Evolutionary conservation across 2,113 vertebrate species (phyloP), one percentile per base, ranked within the genome.

Genomic region (Petromus typicus): DNA sequence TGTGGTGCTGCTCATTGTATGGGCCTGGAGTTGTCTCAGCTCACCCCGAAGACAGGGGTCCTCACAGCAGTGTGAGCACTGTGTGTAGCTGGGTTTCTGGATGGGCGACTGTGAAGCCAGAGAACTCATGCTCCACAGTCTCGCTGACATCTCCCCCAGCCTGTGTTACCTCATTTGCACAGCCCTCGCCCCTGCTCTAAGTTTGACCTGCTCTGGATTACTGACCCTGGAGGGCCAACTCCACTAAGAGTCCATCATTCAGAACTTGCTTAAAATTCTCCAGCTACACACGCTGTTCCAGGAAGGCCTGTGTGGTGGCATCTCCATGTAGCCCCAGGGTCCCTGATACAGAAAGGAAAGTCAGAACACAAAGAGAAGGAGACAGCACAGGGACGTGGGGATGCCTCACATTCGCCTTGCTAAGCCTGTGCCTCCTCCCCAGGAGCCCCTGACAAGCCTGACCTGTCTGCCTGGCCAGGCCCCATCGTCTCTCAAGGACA

Each of bases 251-350:
- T 67, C 20, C 6, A 3, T 17, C 16, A 5, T 14, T 63, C 3
- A 4, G 27, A 7, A 43, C 23, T 9, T 82, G 9, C 66, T 54
- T 4, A 67, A 54, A 37, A 59, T 61, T 63, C 54, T n/a, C n/a
- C 25, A 43, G 1, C 7, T 1, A 8, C 5, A 7, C 2, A 5
- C 9, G 57, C 11, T 14, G 2, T 0, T 37, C 8, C 27, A 34
- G 27, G 57, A 30, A 66, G 14, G 37, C 0, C 32, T 40, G 2
- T 43, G n/a, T 22, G 2, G 18, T 13, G 63, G 1, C 20, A 2
- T n/a, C 82, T 43, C 30, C 22, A 1, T 2, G 43, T 10, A 25
- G 51, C 16, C 6, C 17, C 6, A 17, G 7, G 34, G 43, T 4
- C 14, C 32, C 2, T 2, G 7, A 45, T 7, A 11, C n/a, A 22